These are phyloP conservation scores for Natator depressus DNA, from an alignment of 2,113 vertebrate species.

Conservation along the genomic window DNA sequence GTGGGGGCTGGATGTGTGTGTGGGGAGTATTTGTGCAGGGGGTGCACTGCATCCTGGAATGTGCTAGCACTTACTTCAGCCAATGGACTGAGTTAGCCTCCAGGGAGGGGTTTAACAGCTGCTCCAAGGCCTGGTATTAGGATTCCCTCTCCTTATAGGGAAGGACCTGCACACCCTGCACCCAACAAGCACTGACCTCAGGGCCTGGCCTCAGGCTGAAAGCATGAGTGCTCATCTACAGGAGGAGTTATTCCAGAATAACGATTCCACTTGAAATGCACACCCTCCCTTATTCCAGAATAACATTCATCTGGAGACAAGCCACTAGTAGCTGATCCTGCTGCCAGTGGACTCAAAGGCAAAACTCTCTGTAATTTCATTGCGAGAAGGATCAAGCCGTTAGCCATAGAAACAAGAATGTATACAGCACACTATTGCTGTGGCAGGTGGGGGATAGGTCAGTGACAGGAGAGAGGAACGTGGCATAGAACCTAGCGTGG, in stretches of 20 bases:
- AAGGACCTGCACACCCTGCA: not conserved
- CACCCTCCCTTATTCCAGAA: too few relatives aligned
- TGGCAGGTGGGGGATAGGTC: not conserved
- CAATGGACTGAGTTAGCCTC: not conserved
- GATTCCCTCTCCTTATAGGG: too few relatives aligned
- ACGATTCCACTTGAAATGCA: too few relatives aligned
- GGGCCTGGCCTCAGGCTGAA: not conserved
- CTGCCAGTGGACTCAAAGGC: not conserved
- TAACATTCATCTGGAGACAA: not conserved
- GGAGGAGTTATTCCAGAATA: too few relatives aligned
- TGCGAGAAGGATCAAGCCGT: not conserved
- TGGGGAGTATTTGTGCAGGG: not conserved
- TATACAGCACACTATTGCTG: not conserved
- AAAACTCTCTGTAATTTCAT: not conserved
- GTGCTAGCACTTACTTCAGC: not conserved
- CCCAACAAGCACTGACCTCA: not conserved
- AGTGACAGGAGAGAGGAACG: not conserved
- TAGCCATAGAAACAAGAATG: not conserved
- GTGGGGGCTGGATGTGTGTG: not conserved
- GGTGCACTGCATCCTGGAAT: not conserved
- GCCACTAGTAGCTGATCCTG: not conserved
- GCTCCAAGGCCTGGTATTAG: not conserved
- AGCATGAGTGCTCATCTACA: too few relatives aligned
- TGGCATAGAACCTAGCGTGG: rapidly evolving
- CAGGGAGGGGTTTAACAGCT: too few relatives aligned